Evolutionary conservation across 2,113 vertebrate genomes (phyloP), one percentile per base, ranked within the genome.

Genomic region (Oncorhynchus clarkii): DNA sequence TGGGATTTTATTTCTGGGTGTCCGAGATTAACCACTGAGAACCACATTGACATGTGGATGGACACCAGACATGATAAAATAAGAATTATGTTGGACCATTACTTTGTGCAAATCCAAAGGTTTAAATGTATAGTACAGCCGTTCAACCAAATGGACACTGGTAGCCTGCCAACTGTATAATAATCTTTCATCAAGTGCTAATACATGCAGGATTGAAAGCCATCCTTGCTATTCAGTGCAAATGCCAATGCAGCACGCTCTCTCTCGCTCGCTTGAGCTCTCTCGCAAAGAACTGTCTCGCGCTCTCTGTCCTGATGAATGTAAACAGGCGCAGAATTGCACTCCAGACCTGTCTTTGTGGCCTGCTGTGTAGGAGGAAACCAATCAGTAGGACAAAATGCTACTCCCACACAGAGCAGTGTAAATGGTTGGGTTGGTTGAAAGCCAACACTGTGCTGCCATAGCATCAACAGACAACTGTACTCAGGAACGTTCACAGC

Each of bases 371-470:
- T 73, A 16, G 75, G 78, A 48, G 31, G 51, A 74, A 76, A 64
- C 67, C 39, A 64, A 70, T 72, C 49, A 76, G 70, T 26, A 73
- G 71, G 66, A 76, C 67, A 80, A 82, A 45, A 73, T 39, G 59
- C 59, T 34, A 75, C 34, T 73, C 59, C 76, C 72, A 67, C 64
- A 22, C 34, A 13, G 39, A 11, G 60, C 71, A 54, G 62, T 70
- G 49, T 14, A 57, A 16, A 65, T 45, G 45, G 26, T 24, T 45
- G 8, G 39, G 39, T 45, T 45, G 39, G 39, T 45, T 45, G 39
- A 45, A 45, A 45, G 39, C 9, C 39, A 45, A 45, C 39, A 24
- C 14, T 11, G 20, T 75, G 31, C 51, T 72, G 45, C 49, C 45
- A 70, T 22, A 16, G 48, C 24, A 18, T 29, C 18, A 29, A 67